A percentile compares a stretch with the other conserved stretches of the same genome.
Conservation (phyloP, 2,113 vertebrate species). For the Dunckerocampus dactyliophorus region DNA sequence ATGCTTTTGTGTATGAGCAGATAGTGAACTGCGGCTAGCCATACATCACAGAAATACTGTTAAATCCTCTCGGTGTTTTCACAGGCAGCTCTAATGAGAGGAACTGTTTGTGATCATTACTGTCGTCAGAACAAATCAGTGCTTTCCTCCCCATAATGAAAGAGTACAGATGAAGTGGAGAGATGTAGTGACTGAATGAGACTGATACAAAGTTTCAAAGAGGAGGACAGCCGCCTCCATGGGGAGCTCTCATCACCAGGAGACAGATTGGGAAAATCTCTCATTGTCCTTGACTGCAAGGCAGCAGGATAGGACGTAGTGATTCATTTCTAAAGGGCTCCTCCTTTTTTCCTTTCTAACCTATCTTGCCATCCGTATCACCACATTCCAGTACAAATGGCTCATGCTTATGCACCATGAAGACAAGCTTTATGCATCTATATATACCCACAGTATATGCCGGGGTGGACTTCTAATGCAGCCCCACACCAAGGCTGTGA, state of each 20-base stretch:
- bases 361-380: constrained; percentile 27
- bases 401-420: constrained; percentile 3
- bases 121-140: constrained; percentile 8
- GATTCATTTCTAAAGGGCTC: constrained; percentile 52
- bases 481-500: constrained; percentile 40
- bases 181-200: constrained; percentile 22
- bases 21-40: constrained; percentile 27
- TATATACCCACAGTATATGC: constrained; percentile 5
- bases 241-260: constrained; percentile 43
- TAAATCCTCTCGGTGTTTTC: constrained; percentile 11
- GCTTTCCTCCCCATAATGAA: constrained; percentile 16
- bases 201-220: constrained; percentile 42
- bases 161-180: constrained; percentile 9
- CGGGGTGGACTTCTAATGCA: constrained; percentile 20
- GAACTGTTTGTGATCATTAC: constrained; percentile 13
- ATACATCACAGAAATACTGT: constrained; percentile 7
- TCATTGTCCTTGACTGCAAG: constrained; percentile 63
- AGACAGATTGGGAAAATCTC: constrained; percentile 52
- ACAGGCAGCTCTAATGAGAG: constrained; percentile 26
- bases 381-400: constrained; percentile 20
- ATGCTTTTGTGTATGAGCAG: constrained; percentile 20
- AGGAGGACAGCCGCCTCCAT: constrained; percentile 35
- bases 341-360: constrained; percentile 26
- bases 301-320: constrained; percentile 33
- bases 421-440: constrained; percentile 23